A percentile compares a stretch with the other conserved stretches of the same genome.
phyloP scores from a whole-genome alignment of 2,113 vertebrate species.

The Ictidomys tridecemlineatus region DNA sequence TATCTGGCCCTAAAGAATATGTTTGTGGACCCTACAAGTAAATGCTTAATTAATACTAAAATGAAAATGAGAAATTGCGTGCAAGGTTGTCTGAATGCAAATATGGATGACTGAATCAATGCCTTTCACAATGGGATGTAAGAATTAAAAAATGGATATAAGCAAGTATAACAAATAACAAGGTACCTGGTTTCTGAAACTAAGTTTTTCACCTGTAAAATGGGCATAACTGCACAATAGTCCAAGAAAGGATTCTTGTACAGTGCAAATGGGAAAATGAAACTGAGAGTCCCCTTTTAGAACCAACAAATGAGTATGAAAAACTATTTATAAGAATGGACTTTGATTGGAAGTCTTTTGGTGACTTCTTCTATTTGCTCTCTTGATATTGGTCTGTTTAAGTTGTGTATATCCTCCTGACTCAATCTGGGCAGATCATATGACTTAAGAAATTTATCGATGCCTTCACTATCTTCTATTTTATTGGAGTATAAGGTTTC shows the following conservation, averaged over 20 bases:
- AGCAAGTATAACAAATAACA: constrained; percentile 8
- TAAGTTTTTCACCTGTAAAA: not conserved
- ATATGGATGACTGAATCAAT: not conserved
- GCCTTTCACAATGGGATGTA: not conserved
- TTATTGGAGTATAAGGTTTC: too few species aligned
- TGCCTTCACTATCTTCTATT: too few species aligned
- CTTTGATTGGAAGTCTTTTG: too few species aligned
- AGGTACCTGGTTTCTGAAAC: not conserved
- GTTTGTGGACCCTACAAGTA: not conserved
- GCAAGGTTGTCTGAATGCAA: not conserved
- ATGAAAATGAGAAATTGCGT: not conserved
- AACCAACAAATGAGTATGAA: not conserved
- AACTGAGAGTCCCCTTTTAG: not conserved
- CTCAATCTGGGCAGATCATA: too few species aligned
- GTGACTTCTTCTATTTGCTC: too few species aligned
- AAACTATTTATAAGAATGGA: not conserved
- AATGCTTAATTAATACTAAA: not conserved
- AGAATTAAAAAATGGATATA: constrained; percentile 47
- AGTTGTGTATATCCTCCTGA: too few species aligned
- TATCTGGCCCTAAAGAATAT: not conserved
- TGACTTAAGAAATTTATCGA: too few species aligned
- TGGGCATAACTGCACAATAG: not conserved
- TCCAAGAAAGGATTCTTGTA: not conserved
- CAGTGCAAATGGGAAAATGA: not conserved
- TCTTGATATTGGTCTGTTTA: too few species aligned